These are phyloP conservation scores for Phrynosoma platyrhinos DNA, from an alignment of 2,113 vertebrate genomes.

Conservation along the genomic window DNA sequence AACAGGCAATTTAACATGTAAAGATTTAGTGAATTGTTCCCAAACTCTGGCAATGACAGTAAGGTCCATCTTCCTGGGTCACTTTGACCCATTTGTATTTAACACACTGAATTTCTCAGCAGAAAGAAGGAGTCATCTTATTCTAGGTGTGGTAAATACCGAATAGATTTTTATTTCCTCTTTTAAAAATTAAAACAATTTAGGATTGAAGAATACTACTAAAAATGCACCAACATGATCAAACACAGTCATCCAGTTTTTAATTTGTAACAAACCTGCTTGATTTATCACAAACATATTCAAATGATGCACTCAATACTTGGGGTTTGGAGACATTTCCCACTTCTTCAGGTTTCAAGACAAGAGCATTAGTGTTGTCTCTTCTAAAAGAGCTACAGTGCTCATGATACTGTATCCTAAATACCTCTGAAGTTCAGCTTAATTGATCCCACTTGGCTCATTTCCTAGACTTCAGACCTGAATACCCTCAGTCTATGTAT, in stretches of 20 bases:
- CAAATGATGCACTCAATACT: conserved; percentile 51
- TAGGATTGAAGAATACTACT: neutral
- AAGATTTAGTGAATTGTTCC: too few species aligned
- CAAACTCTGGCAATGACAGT: neutral
- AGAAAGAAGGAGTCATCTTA: neutral
- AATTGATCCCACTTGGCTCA: conserved; percentile 75
- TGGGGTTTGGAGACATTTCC: conserved; percentile 58
- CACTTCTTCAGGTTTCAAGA: conserved; percentile 62
- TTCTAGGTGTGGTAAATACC: neutral
- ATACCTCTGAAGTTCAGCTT: conserved; percentile 69
- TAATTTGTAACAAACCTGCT: neutral
- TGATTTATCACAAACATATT: neutral
- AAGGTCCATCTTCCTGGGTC: neutral
- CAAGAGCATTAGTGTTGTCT: conserved; percentile 55
- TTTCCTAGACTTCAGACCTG: conserved; percentile 74
- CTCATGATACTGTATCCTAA: conserved; percentile 69
- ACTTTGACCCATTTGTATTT: neutral
- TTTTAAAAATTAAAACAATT: neutral
- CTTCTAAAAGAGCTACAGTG: conserved; percentile 51
- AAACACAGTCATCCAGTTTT: neutral
- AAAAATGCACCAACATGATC: neutral
- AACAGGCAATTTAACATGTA: too few species aligned
- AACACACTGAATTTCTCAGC: neutral
- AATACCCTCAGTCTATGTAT: conserved; percentile 55
- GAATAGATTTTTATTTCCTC: neutral